A percentile compares a stretch with the other conserved stretches of the same genome.
These are phyloP conservation scores for Lycaena phlaeas DNA, from an alignment of 2,888 invertebrate species.

Conservation along the genomic window DNA sequence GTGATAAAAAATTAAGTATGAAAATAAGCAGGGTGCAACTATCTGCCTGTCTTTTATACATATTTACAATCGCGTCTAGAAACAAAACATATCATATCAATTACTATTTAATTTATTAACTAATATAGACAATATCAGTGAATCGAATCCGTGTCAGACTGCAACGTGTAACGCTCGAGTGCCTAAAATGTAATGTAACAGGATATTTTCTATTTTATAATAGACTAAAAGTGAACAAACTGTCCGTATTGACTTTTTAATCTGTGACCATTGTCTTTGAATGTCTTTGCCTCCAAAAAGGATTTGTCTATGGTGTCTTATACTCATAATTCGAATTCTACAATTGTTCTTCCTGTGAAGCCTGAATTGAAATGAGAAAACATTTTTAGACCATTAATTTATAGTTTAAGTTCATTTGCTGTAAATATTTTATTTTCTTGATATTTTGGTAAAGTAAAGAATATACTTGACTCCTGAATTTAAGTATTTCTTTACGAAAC, in stretches of 20 bases:
- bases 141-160: conserved; percentile 23
- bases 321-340: conserved; percentile 8
- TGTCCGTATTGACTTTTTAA: background rate
- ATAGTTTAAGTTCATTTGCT: conserved; percentile 13
- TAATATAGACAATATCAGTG: conserved; percentile 22
- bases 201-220: conserved; percentile 9
- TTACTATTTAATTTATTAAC: conserved; percentile 22
- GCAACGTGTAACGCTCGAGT: conserved; percentile 13
- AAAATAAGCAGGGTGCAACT: conserved; percentile 30
- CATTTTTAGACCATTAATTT: conserved; percentile 9
- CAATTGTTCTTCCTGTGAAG: conserved; percentile 17
- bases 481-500: conserved; percentile 41
- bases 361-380: conserved; percentile 12
- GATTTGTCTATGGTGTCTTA: too few relatives aligned
- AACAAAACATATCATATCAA: conserved; percentile 46
- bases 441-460: conserved; percentile 29
- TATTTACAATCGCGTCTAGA: conserved; percentile 27
- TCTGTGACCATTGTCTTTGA: background rate
- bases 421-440: conserved; percentile 20
- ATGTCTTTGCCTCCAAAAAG: background rate
- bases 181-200: conserved; percentile 7
- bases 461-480: conserved; percentile 40
- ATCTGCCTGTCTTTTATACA: conserved; percentile 36
- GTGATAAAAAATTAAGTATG: conserved; percentile 42
- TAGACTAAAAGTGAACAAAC: background rate